Evolutionary conservation across 2,797 vertebrate species (phyloP).

Genomic region (Alexandromys oeconomus): DNA sequence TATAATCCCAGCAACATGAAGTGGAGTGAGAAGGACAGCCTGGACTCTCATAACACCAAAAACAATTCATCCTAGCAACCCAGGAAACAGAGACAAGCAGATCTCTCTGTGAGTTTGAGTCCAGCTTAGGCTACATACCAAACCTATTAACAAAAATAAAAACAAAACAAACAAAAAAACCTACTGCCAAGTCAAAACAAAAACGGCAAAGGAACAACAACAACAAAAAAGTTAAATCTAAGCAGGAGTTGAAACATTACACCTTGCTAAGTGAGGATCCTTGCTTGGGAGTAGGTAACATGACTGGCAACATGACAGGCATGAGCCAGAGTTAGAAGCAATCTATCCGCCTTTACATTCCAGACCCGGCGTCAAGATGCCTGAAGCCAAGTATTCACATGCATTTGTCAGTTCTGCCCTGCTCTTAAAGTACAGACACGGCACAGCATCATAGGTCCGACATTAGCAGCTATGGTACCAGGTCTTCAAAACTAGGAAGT

Average conservation of each 20-base stretch:
- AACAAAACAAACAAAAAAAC: not conserved
- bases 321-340: not conserved
- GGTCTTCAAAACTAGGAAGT: slow-evolving; percentile 14
- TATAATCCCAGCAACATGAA: not conserved
- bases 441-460: not conserved
- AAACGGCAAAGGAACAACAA: not conserved
- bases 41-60: slow-evolving; percentile 1
- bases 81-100: not conserved
- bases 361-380: not conserved
- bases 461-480: not conserved
- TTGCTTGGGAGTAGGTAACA: not conserved
- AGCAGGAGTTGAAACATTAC: not conserved
- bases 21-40: not conserved
- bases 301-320: not conserved
- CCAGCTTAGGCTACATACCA: not conserved
- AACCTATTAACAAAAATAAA: not conserved
- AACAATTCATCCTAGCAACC: not conserved
- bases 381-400: not conserved
- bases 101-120: not conserved
- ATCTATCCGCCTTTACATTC: not conserved
- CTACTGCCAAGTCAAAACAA: not conserved
- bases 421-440: not conserved
- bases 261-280: not conserved
- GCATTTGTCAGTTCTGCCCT: not conserved
- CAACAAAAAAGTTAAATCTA: not conserved